Percentiles rank a stretch among this genome's conserved stretches.
Evolutionary conservation across 1,140 invertebrate genomes (phyloP).

Genomic region (Hypothenemus hampei): DNA sequence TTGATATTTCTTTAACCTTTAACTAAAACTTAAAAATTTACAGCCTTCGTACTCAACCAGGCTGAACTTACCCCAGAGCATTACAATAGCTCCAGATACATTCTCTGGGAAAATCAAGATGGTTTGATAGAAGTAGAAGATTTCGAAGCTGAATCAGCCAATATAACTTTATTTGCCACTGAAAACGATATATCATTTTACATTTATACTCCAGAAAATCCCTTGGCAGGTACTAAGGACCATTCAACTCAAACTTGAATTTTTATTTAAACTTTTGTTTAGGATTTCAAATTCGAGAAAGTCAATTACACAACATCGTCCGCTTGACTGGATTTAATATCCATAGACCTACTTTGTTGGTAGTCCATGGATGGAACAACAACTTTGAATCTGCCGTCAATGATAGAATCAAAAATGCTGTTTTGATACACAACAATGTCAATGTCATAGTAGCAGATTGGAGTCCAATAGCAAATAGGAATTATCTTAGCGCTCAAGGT

Average conservation of each 20-base stretch:
- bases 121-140: constrained; percentile 24
- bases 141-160: constrained; percentile 4
- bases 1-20: no score
- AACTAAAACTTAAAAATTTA: no score
- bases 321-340: constrained; percentile 26
- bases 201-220: constrained; percentile 32
- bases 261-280: neutral
- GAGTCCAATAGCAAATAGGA: constrained; percentile 42
- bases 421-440: constrained; percentile 43
- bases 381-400: constrained; percentile 38
- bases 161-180: constrained; percentile 7
- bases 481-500: constrained; percentile 47
- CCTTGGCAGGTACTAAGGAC: neutral
- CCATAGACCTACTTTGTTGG: constrained; percentile 27
- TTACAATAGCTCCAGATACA: constrained; percentile 10
- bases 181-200: constrained; percentile 30
- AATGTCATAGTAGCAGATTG: constrained; percentile 59
- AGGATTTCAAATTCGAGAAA: constrained; percentile 23
- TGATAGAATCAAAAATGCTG: constrained; percentile 41
- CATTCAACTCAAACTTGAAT: neutral
- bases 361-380: constrained; percentile 44
- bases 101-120: constrained; percentile 26
- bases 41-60: constrained; percentile 1
- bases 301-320: constrained; percentile 15
- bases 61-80: constrained; percentile 2